Percentiles rank a stretch among this genome's conserved stretches.
Conservation (phyloP, 2,888 invertebrate genomes). For the Dasypogon diadema region DNA sequence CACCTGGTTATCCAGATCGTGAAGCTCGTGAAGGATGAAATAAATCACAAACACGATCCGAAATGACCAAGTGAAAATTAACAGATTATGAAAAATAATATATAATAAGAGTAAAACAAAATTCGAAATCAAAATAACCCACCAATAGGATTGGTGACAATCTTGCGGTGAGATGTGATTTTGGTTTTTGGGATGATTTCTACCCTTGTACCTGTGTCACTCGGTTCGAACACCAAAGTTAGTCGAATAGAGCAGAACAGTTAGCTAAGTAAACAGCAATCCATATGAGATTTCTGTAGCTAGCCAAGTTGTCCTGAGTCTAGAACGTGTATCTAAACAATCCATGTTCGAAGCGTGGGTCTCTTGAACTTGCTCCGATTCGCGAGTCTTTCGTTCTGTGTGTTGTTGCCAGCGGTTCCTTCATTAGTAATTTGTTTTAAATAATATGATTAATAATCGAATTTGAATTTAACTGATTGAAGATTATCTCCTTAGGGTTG, state of each 20-base stretch:
- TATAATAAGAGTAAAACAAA: slow-evolving; percentile 13
- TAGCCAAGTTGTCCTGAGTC: slow-evolving; percentile 35
- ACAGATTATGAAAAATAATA: slow-evolving; percentile 49
- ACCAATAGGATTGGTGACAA: slow-evolving; percentile 55
- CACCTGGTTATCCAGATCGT: slow-evolving; percentile 68
- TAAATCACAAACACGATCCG: slow-evolving; percentile 33
- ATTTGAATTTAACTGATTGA: slow-evolving; percentile 25
- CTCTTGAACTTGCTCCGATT: slow-evolving; percentile 14
- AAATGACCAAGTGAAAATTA: slow-evolving; percentile 43
- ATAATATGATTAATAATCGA: slow-evolving; percentile 32
- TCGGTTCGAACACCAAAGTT: background rate
- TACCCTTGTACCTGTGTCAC: slow-evolving; percentile 1
- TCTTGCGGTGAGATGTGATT: slow-evolving; percentile 61
- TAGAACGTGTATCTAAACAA: slow-evolving; percentile 42
- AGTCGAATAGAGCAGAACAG: background rate
- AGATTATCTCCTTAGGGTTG: slow-evolving; percentile 73
- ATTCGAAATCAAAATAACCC: slow-evolving; percentile 40
- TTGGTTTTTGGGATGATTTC: slow-evolving; percentile 50
- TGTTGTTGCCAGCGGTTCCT: slow-evolving; percentile 56
- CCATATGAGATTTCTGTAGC: slow-evolving; percentile 44
- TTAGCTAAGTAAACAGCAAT: slow-evolving; percentile 19
- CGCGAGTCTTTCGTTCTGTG: slow-evolving; percentile 45
- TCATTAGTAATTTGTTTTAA: slow-evolving; percentile 56
- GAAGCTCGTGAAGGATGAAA: slow-evolving; percentile 55
- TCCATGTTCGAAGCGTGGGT: slow-evolving; percentile 28